phyloP scores from a whole-genome alignment of 2,113 vertebrate genomes.

The Corynorhinus townsendii region DNA sequence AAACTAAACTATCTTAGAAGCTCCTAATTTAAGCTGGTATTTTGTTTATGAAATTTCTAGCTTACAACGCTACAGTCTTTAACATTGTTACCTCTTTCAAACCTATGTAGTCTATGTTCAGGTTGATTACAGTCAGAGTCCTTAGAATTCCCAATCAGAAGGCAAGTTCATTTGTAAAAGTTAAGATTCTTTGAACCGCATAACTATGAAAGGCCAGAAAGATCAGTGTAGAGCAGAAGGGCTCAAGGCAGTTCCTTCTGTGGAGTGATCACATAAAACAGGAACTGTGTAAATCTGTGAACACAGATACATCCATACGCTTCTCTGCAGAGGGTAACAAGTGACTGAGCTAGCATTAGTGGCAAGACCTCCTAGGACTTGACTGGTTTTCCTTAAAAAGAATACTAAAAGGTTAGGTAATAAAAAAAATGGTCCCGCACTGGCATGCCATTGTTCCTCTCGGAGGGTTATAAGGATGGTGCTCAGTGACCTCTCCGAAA shows the following conservation, averaged over 20 bases:
- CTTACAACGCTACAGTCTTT: neutral
- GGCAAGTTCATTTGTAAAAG: neutral
- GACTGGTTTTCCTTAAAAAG: slow-evolving; percentile 27
- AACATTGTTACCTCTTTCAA: neutral
- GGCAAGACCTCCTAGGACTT: slow-evolving; percentile 34
- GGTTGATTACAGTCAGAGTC: neutral
- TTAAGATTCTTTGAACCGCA: neutral
- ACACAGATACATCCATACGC: neutral
- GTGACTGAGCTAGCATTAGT: neutral
- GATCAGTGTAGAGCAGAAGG: neutral
- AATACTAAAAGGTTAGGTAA: neutral
- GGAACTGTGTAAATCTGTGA: neutral
- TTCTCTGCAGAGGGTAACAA: neutral
- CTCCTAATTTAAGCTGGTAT: slow-evolving; percentile 3
- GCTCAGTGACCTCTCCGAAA: slow-evolving; percentile 59
- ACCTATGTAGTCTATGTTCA: neutral
- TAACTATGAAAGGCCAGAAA: neutral
- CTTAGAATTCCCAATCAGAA: neutral
- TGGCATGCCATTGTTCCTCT: slow-evolving; percentile 28
- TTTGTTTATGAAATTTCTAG: neutral
- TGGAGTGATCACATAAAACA: neutral
- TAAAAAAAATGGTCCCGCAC: neutral
- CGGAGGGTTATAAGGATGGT: slow-evolving; percentile 20
- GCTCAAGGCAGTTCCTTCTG: neutral
- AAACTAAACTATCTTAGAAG: neutral